Conservation (phyloP, 64 coral and sea anemone genomes). For the Pocillopora damicornis region DNA sequence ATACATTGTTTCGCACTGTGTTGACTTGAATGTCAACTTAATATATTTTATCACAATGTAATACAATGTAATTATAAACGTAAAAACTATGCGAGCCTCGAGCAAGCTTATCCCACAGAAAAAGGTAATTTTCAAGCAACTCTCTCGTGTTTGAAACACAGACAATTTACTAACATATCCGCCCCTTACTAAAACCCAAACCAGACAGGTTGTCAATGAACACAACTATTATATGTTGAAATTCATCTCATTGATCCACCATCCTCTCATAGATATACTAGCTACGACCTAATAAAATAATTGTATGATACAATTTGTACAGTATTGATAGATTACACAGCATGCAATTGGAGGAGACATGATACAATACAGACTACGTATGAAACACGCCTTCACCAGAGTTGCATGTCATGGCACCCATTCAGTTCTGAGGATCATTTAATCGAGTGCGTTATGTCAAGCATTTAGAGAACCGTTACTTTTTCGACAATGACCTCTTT, state of each 20-base stretch:
- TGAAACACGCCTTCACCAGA: background rate
- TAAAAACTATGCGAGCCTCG: background rate
- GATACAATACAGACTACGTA: too few relatives aligned
- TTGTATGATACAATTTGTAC: too few relatives aligned
- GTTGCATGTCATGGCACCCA: background rate
- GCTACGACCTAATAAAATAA: too few relatives aligned
- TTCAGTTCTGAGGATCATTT: background rate
- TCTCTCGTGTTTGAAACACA: background rate
- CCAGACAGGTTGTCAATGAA: background rate
- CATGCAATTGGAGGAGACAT: too few relatives aligned
- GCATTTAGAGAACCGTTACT: conserved; percentile 1
- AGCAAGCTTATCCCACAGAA: background rate
- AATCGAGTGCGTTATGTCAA: background rate
- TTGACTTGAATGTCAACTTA: background rate
- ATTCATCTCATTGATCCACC: background rate
- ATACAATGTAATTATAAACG: background rate
- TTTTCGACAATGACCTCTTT: conserved; percentile 11
- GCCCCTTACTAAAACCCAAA: background rate
- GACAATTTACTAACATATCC: background rate
- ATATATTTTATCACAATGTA: background rate
- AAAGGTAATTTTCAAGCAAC: background rate
- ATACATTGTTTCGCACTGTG: background rate
- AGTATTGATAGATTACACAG: too few relatives aligned
- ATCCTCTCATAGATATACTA: background rate
- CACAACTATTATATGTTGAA: background rate